Conservation (phyloP, 1,140 invertebrate species). For the Copidosoma floridanum region DNA sequence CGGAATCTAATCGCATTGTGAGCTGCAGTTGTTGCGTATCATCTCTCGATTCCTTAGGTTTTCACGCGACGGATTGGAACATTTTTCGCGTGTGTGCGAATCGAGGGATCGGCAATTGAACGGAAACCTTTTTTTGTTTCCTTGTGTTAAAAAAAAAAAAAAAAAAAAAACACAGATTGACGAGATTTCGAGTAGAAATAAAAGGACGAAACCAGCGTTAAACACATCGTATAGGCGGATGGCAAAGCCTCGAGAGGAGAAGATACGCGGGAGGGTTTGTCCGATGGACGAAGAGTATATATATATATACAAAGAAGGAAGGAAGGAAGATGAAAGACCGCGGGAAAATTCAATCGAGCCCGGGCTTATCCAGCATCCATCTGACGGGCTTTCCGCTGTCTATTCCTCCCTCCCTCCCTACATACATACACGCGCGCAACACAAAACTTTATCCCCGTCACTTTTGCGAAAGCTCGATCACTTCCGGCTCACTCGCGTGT, state of each 20-base stretch:
- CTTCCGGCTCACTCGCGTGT: background rate
- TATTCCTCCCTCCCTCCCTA: background rate
- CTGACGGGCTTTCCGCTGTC: slow-evolving; percentile 7
- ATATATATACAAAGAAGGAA: background rate
- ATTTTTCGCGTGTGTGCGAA: no score
- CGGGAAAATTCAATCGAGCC: slow-evolving; percentile 16
- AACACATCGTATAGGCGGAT: no score
- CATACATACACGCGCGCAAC: no score
- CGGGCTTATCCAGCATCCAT: slow-evolving; percentile 16
- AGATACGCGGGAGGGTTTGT: no score
- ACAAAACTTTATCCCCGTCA: slow-evolving; percentile 15
- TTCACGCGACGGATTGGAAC: slow-evolving; percentile 9
- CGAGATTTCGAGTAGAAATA: background rate
- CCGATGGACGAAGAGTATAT: background rate
- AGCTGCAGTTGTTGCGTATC: background rate
- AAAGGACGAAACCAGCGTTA: no score
- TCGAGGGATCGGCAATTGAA: no score
- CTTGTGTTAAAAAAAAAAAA: background rate
- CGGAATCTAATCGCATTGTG: no score
- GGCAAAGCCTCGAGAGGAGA: no score
- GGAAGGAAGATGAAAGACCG: slow-evolving; percentile 15
- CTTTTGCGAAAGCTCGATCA: slow-evolving; percentile 15
- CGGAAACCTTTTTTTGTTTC: no score
- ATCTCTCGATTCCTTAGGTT: background rate
- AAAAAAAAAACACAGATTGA: slow-evolving; percentile 9